Base-by-base conservation (phyloP, 2,797 vertebrate genomes). In the Enoplosus armatus region DNA sequence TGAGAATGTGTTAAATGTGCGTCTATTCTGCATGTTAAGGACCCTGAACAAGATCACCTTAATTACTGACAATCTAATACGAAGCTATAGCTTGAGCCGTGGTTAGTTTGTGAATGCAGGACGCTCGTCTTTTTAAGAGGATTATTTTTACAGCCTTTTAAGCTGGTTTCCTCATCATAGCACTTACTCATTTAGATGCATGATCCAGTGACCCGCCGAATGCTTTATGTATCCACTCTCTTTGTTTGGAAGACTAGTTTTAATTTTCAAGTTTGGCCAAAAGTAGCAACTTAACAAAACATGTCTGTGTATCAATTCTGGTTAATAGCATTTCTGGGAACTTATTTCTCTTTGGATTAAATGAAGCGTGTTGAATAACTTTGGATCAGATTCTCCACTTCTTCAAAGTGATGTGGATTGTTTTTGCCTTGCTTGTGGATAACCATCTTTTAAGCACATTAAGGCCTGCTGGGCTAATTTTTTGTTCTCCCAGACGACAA, bases 291-390 rank as follows among this genome's bases (percentile, higher is more conserved):
- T n/a, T n/a, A n/a, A n/a, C n/a, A n/a, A n/a, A 65, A 37, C 22
- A 45, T 27, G 4, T 53, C n/a, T 60, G n/a, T 18, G 12, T 27
- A 26, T 78, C 7, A 39, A 45, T 39, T 51, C 12, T 35, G 50
- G 8, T 47, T 64, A 43, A 55, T 51, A 70, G 41, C 22, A 41
- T 66, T n/a, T 9, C 31, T 60, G 47, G 56, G 29, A 63, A 48
- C 0, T 33, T 33, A 27, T 70, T 61, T 63, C 31, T 60, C 20
- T 77, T 50, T 54, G 22, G 56, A 54, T 59, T 65, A 66, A 84
- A 80, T 75, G 31, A 82, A 64, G 72, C 15, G 4, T 37, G 24
- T 26, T 59, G 12, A 78, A 27, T 4, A n/a, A 29, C 45, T 68
- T 45, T 65, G 51, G 5, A 71, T 79, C 48, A 24, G 26, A 59